A percentile compares a stretch with the other conserved stretches of the same genome.
These are phyloP conservation scores for Cherax quadricarinatus DNA, from an alignment of 1,140 invertebrate genomes.

Conservation along the genomic window DNA sequence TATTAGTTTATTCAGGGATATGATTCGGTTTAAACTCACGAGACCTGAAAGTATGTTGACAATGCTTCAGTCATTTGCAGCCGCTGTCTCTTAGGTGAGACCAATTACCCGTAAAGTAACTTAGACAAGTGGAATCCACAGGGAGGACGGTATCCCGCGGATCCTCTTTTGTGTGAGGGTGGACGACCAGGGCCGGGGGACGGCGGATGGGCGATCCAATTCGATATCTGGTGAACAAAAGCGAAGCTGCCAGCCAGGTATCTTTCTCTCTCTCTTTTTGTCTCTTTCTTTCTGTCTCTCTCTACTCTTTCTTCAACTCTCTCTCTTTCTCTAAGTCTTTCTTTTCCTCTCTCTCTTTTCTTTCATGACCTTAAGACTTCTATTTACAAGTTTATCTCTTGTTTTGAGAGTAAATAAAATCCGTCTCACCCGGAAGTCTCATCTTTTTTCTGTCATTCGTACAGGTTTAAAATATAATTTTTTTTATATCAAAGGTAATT, in stretches of 20 bases:
- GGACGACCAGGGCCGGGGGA: not conserved
- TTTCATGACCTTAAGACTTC: no score
- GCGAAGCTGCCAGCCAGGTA: not conserved
- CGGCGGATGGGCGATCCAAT: not conserved
- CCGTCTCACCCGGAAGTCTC: no score
- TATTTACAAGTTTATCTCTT: no score
- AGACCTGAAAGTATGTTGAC: slow-evolving; percentile 54
- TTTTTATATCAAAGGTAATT: no score
- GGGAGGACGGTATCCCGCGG: not conserved
- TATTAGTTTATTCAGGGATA: slow-evolving; percentile 66
- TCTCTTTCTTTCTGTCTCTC: not conserved
- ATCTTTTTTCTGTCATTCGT: no score
- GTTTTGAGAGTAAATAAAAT: no score
- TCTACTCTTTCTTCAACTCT: not conserved
- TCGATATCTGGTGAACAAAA: slow-evolving; percentile 18
- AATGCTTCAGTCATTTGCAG: slow-evolving; percentile 43
- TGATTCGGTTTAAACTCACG: slow-evolving; percentile 55
- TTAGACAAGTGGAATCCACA: not conserved
- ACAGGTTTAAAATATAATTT: no score
- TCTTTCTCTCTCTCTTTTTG: not conserved
- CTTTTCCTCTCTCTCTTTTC: not conserved
- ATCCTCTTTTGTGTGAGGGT: slow-evolving; percentile 6
- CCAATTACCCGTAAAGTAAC: not conserved
- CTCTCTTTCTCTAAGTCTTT: not conserved
- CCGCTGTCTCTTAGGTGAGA: slow-evolving; percentile 3